Conservation (phyloP, 2,113 vertebrate genomes). For the Petaurus breviceps region DNA sequence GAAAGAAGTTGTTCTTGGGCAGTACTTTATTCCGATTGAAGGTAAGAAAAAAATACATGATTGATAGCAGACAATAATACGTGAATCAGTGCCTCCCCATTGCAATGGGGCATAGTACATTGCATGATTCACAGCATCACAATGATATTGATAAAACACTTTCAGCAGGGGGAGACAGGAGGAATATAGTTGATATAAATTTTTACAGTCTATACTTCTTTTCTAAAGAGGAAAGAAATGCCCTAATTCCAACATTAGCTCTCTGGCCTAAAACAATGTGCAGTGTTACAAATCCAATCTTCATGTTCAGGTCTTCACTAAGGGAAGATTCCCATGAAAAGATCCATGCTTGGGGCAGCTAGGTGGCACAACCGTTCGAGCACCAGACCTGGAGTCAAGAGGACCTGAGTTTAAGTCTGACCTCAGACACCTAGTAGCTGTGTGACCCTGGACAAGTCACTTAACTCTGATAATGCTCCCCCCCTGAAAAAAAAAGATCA, state of each 20-base stretch:
- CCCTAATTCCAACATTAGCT: conserved; percentile 54
- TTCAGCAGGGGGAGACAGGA: conserved; percentile 39
- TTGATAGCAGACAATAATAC: conserved; percentile 60
- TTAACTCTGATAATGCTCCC: not conserved
- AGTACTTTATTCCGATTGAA: conserved; percentile 4
- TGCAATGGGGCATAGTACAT: conserved; percentile 46
- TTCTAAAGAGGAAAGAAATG: conserved; percentile 14
- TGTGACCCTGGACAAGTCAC: not conserved
- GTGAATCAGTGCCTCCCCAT: conserved; percentile 56
- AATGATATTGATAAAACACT: conserved; percentile 58
- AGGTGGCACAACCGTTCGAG: not conserved
- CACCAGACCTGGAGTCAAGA: not conserved
- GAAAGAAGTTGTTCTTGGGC: not conserved
- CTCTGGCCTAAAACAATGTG: conserved; percentile 7
- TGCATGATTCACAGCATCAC: conserved; percentile 68
- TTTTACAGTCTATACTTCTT: conserved; percentile 15
- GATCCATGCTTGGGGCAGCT: not conserved
- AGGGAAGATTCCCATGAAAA: not conserved
- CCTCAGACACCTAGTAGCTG: not conserved
- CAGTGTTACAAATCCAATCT: not conserved
- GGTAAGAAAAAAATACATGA: conserved; percentile 64
- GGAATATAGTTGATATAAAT: not conserved
- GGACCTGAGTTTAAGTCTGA: not conserved
- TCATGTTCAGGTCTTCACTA: not conserved
- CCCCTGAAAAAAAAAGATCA: not conserved